These are phyloP conservation scores for Sebastes iracundus DNA, from an alignment of 2,797 vertebrate genomes.

Conservation along the genomic window DNA sequence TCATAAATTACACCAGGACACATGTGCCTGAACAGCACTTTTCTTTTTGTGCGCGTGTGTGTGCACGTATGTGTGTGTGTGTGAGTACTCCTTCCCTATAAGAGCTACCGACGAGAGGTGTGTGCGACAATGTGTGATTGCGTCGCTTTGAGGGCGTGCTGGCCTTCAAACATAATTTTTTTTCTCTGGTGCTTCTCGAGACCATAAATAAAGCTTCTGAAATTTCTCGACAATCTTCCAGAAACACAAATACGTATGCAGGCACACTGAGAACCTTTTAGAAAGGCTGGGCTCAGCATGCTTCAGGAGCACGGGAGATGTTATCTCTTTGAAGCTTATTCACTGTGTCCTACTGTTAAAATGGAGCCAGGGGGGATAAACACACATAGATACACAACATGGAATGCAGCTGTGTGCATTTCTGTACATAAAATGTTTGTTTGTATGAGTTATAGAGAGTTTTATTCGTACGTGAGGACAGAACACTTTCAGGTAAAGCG, in stretches of 20 bases:
- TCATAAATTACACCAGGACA: slow-evolving; percentile 89
- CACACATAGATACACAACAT: slow-evolving; percentile 18
- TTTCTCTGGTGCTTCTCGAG: slow-evolving; percentile 23
- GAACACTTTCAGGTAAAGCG: slow-evolving; percentile 8
- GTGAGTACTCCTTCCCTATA: slow-evolving; percentile 3
- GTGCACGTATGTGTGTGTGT: slow-evolving; percentile 6
- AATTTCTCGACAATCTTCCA: slow-evolving; percentile 42
- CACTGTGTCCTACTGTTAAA: slow-evolving; percentile 45
- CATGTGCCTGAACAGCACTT: slow-evolving; percentile 82
- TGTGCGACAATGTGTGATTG: slow-evolving; percentile 3
- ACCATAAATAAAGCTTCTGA: slow-evolving; percentile 56
- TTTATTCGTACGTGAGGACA: slow-evolving; percentile 5
- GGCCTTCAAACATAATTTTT: slow-evolving; percentile 29
- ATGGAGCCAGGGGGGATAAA: slow-evolving; percentile 41
- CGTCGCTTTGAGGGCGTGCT: neutral
- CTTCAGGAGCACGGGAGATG: slow-evolving; percentile 39
- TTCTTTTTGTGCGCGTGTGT: slow-evolving; percentile 51
- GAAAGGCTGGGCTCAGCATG: slow-evolving; percentile 39
- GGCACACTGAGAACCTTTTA: slow-evolving; percentile 34
- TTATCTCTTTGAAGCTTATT: slow-evolving; percentile 56
- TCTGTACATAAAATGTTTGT: neutral
- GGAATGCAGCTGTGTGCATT: slow-evolving; percentile 7
- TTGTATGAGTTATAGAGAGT: slow-evolving; percentile 2
- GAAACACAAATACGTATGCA: slow-evolving; percentile 42
- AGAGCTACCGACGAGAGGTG: neutral